Conservation (phyloP, 2,797 vertebrate genomes). For the Siniperca scherzeri region DNA sequence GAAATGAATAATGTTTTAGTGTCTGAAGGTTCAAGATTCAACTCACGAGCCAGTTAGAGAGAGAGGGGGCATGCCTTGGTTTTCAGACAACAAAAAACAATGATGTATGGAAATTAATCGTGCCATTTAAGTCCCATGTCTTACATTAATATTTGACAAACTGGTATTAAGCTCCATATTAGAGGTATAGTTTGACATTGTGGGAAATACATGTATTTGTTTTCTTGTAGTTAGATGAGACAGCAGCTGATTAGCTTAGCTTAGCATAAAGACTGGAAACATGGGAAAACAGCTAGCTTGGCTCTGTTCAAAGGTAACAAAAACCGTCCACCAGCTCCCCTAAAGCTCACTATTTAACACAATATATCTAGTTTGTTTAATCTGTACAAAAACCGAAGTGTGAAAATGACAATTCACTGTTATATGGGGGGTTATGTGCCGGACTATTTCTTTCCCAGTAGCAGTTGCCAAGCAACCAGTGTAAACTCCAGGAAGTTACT, state of each 20-base stretch:
- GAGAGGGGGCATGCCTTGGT: not conserved
- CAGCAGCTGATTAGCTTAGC: not conserved
- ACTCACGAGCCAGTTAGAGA: not conserved
- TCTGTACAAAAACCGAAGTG: not conserved
- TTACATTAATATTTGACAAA: slow-evolving; percentile 4
- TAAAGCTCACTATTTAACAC: not conserved
- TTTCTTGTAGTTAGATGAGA: not conserved
- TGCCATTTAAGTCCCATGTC: not conserved
- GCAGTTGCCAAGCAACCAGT: not conserved
- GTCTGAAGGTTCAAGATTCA: slow-evolving; percentile 18
- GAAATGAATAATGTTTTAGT: slow-evolving; percentile 18
- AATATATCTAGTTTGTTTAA: not conserved
- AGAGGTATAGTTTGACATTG: not conserved
- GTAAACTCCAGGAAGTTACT: not conserved
- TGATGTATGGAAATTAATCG: slow-evolving; percentile 8
- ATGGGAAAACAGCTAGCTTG: not conserved
- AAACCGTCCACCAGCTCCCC: not conserved
- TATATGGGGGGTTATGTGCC: not conserved
- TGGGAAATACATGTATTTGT: not conserved
- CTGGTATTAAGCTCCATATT: not conserved
- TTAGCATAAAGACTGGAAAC: not conserved
- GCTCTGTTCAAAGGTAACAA: not conserved
- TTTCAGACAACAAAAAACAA: slow-evolving; percentile 8
- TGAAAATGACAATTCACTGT: too few relatives aligned
- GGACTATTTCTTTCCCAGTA: not conserved